Evolutionary conservation across 92 coral and sea anemone genomes (phyloP), one percentile per base, ranked within the genome.

Genomic region (Phenganax stokvisi): DNA sequence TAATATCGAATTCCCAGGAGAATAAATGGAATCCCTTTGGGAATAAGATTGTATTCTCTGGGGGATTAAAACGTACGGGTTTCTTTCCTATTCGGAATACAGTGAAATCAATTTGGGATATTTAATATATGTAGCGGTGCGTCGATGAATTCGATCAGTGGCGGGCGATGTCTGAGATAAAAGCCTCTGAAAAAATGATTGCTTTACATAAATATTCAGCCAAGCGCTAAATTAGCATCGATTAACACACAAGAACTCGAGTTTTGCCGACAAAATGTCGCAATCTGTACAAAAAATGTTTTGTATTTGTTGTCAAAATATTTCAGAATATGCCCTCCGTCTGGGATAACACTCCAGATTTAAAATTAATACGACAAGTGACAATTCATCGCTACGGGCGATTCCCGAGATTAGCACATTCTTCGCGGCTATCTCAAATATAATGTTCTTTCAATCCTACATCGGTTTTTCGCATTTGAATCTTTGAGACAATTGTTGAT

Each of bases 141-240:
- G 3, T 67, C 53, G 11, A 31, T 67, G 73, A 37, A 37, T 28
- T 28, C 16, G 47, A 30, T 68, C 8, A 9, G 53, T 28, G 73
- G 31, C 73, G 73, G 73, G 11, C 27, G 47, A 53, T 68, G 53
- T 68, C 73, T 10, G 73, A 68, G 47, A 27, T 5, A 52, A 68
- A 37, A 27, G 73, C 6, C n/a, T 16, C 0, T 68, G 53, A 29
- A 68, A 29, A 68, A 28, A 27, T 53, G 53, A 10, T 10, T 68
- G 12, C 53, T 68, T 68, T 64, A 37, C 47, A 37, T 37, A 37
- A 5, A 12, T 68, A 68, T 68, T 30, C 73, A 68, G 10, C 54
- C 53, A 68, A 10, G 73, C 73, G 73, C 73, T 68, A 68, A 68
- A 68, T 68, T 68, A 68, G 54, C 73, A 37, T 28, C 73, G 73